Evolutionary conservation across 2,888 invertebrate species (phyloP).

Genomic region (Taenaris catops): DNA sequence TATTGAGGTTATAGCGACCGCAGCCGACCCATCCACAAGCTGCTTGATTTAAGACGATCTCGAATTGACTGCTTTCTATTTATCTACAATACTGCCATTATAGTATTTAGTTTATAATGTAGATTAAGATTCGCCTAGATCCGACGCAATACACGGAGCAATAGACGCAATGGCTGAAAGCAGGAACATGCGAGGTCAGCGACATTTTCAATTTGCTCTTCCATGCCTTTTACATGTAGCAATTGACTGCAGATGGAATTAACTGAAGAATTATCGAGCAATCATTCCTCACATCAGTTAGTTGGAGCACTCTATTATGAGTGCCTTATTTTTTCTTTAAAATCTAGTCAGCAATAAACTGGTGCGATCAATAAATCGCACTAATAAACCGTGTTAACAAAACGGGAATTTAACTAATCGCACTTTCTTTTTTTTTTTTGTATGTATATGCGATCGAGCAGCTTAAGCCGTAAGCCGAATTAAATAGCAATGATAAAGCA

Average conservation of each 20-base stretch:
- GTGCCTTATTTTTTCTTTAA: constrained; percentile 34
- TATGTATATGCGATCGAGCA: constrained; percentile 31
- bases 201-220: constrained; percentile 30
- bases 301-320: constrained; percentile 1
- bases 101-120: constrained; percentile 42
- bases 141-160: constrained; percentile 28
- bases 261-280: no score
- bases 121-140: constrained; percentile 43
- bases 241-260: no score
- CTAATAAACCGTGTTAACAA: constrained; percentile 28
- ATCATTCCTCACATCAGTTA: no score
- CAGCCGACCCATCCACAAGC: constrained; percentile 46
- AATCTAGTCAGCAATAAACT: constrained; percentile 47
- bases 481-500: no score
- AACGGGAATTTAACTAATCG: no score
- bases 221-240: no score
- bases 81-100: constrained; percentile 69
- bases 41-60: constrained; percentile 60
- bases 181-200: constrained; percentile 54
- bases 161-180: constrained; percentile 37
- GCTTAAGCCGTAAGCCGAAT: constrained; percentile 21
- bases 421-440: constrained; percentile 8
- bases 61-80: constrained; percentile 60
- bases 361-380: constrained; percentile 33
- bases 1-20: constrained; percentile 27